phyloP scores from a whole-genome alignment of 2,113 vertebrate species.

The Turdus rufiventris region DNA sequence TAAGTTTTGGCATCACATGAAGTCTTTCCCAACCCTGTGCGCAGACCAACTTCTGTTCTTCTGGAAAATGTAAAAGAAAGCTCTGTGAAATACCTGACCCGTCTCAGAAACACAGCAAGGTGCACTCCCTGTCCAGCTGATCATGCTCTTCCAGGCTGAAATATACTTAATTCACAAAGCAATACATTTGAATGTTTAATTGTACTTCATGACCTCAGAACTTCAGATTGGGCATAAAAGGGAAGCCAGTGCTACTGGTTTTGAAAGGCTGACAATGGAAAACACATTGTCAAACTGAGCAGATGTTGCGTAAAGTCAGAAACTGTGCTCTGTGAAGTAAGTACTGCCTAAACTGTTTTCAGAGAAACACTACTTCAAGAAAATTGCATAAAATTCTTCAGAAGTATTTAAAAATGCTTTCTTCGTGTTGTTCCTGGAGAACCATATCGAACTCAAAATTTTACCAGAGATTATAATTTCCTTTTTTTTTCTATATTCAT shows the following conservation, averaged over 20 bases:
- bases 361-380: not conserved
- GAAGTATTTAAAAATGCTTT: not conserved
- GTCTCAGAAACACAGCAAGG: not conserved
- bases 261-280: slow-evolving; percentile 16
- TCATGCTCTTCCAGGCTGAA: not conserved
- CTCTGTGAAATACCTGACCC: not conserved
- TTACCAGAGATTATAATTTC: not conserved
- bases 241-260: not conserved
- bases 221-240: not conserved
- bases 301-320: not conserved
- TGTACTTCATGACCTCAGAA: not conserved
- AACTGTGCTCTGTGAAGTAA: not conserved
- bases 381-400: not conserved
- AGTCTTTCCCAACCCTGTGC: not conserved
- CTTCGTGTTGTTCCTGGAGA: not conserved
- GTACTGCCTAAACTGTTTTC: not conserved
- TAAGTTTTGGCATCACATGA: not conserved
- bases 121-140: not conserved
- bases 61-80: not conserved
- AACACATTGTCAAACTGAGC: not conserved
- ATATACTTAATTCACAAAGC: not conserved
- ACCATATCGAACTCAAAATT: not conserved
- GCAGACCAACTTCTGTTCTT: not conserved
- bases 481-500: not conserved
- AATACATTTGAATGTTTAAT: not conserved